Base-by-base conservation (phyloP, 2,797 vertebrate genomes). In the Tapera naevia region DNA sequence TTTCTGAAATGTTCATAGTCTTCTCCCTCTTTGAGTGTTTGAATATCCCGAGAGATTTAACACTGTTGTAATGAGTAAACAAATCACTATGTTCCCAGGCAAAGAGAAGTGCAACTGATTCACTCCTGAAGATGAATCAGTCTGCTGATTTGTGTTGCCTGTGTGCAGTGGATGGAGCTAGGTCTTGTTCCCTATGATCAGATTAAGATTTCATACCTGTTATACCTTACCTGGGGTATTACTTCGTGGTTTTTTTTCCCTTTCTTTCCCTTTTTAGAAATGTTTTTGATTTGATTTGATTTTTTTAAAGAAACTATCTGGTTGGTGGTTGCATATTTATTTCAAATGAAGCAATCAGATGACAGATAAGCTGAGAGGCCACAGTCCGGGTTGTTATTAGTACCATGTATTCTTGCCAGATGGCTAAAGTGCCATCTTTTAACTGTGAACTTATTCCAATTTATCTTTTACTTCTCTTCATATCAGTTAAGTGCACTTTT, bases 171-270 rank as follows among this genome's bases (percentile, higher is more conserved):
- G 1, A 2, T 4, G 54, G 50, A 37, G 50, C 50, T 57, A 21
- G 33, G 18, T 53, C 51, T 15, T 41, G 21, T 58, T 23, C 56
- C 71, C 15, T 32, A 2, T 53, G 41, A 71, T 81, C 51, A 41
- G 21, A 24, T 6, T 19, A 50, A 70, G 32, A 39, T 57, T 80
- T 67, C 56, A 53, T 6, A 43, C 33, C 54, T 62, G 0, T 67
- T 86, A 4, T 0, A 17, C 18, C 7, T 82, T 45, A 33, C 22
- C 58, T 58, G 19, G 10, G 4, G 1, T 43, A 35, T 69, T 61
- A 35, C 11, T 54, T 60, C 0, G 0, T 46, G 48, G 43, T 14
- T 39, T n/a, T 33, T n/a, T 13, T 3, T 24, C 22, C 5, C 5
- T 25, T 43, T 60, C 18, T 51, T 46, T 2, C 8, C 3, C 4